These are phyloP conservation scores for Chloroclystis v-ata DNA, from an alignment of 2,888 invertebrate genomes.

Conservation along the genomic window DNA sequence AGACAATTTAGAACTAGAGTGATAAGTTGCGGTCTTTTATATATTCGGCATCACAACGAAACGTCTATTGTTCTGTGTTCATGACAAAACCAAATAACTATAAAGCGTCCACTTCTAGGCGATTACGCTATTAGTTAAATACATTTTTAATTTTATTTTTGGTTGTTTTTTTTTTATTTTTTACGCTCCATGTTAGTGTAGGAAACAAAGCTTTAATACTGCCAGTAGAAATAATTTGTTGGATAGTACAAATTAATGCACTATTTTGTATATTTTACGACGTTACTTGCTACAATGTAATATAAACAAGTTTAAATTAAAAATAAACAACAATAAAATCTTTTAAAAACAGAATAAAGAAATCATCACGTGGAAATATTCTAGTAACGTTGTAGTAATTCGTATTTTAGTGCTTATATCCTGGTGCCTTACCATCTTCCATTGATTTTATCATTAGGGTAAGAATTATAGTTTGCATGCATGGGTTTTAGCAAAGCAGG, in stretches of 20 bases:
- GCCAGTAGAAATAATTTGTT: constrained; percentile 15
- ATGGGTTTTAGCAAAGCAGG: not conserved
- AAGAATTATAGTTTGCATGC: constrained; percentile 34
- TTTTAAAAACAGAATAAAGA: not conserved
- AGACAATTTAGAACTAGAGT: too few relatives aligned
- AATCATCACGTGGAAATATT: too few relatives aligned
- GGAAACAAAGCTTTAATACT: constrained; percentile 15
- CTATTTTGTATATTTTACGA: constrained; percentile 7
- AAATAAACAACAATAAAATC: not conserved
- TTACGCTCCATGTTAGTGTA: constrained; percentile 11
- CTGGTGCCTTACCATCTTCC: constrained; percentile 64
- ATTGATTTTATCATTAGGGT: constrained; percentile 35
- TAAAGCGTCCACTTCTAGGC: constrained; percentile 28
- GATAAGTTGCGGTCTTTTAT: not conserved
- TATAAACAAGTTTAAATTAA: too few relatives aligned
- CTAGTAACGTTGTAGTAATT: constrained; percentile 7
- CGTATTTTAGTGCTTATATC: constrained; percentile 22
- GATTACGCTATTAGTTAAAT: constrained; percentile 60
- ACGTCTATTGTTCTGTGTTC: constrained; percentile 37
- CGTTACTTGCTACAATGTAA: constrained; percentile 7
- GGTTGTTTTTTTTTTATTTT: constrained; percentile 44
- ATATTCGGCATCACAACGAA: not conserved
- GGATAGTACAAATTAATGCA: constrained; percentile 17
- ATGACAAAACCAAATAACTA: constrained; percentile 40
- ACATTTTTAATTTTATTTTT: constrained; percentile 49